phyloP scores from a whole-genome alignment of 2,888 invertebrate species.

The Campoplex nolae region DNA sequence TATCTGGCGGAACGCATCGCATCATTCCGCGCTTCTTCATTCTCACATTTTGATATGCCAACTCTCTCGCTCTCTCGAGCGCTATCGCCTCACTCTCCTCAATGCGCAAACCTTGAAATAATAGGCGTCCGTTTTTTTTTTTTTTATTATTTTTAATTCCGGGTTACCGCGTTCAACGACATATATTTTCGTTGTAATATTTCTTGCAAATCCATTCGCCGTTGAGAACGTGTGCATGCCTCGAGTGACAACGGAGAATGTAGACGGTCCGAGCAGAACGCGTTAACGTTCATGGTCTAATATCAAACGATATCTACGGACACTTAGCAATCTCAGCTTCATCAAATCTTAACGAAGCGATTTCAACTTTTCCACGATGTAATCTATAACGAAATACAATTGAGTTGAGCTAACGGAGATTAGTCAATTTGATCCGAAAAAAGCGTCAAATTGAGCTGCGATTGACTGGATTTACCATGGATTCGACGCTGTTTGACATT shows the following conservation, averaged over 20 bases:
- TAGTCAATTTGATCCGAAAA: no score
- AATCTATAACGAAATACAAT: neutral
- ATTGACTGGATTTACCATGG: no score
- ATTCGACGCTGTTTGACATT: no score
- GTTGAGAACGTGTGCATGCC: constrained; percentile 28
- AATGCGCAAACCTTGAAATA: constrained; percentile 79
- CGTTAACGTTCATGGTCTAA: constrained; percentile 37
- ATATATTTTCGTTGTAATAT: constrained; percentile 1
- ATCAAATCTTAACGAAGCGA: neutral
- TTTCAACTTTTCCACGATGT: neutral
- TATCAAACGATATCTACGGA: constrained; percentile 6
- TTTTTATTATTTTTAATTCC: constrained; percentile 72
- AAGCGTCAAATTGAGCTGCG: no score
- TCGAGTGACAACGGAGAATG: constrained; percentile 2
- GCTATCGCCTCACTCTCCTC: constrained; percentile 29
- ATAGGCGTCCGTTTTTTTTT: constrained; percentile 74
- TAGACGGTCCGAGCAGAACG: constrained; percentile 42
- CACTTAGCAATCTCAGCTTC: neutral
- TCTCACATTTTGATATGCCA: constrained; percentile 71
- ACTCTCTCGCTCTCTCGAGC: constrained; percentile 43
- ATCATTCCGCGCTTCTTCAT: constrained; percentile 68
- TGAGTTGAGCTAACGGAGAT: no score
- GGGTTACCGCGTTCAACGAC: constrained; percentile 71
- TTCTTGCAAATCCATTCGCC: constrained; percentile 8
- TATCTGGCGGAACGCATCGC: constrained; percentile 78